Evolutionary conservation across 2,113 vertebrate genomes (phyloP).

Genomic region (Rostratula benghalensis): DNA sequence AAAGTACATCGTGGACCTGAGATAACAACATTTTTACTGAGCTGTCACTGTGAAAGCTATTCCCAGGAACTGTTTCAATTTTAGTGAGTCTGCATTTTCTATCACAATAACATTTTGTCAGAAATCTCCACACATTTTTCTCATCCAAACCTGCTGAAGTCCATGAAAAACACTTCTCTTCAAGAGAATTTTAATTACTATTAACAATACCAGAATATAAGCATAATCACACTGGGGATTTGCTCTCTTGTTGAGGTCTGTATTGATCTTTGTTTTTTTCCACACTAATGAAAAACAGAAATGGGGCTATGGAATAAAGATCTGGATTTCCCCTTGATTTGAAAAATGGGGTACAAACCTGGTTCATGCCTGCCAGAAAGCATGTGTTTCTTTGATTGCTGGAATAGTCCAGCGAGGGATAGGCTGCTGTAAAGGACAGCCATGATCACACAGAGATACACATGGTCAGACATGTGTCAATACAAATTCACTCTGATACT

Average conservation of each 20-base stretch:
- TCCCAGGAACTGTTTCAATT: constrained; percentile 28
- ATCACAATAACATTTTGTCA: constrained; percentile 4
- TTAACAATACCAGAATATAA: neutral
- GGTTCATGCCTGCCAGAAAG: neutral
- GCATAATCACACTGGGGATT: neutral
- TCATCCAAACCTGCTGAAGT: constrained; percentile 5
- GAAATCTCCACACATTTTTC: neutral
- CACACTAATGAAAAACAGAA: neutral
- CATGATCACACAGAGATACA: accelerated
- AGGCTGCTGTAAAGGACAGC: neutral
- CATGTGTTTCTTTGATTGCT: neutral
- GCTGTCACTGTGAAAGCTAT: constrained; percentile 1
- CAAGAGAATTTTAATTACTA: neutral
- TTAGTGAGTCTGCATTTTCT: constrained; percentile 14
- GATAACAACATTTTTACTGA: neutral
- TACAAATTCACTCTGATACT: neutral
- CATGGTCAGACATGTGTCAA: neutral
- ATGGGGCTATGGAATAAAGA: neutral
- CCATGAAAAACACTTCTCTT: neutral
- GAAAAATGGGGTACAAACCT: neutral
- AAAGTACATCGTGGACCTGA: neutral
- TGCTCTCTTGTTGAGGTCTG: neutral
- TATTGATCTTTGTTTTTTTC: neutral
- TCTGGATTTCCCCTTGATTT: neutral
- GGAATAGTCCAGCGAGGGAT: neutral